phyloP scores from a whole-genome alignment of 2,113 vertebrate species.

The Mohoua ochrocephala region DNA sequence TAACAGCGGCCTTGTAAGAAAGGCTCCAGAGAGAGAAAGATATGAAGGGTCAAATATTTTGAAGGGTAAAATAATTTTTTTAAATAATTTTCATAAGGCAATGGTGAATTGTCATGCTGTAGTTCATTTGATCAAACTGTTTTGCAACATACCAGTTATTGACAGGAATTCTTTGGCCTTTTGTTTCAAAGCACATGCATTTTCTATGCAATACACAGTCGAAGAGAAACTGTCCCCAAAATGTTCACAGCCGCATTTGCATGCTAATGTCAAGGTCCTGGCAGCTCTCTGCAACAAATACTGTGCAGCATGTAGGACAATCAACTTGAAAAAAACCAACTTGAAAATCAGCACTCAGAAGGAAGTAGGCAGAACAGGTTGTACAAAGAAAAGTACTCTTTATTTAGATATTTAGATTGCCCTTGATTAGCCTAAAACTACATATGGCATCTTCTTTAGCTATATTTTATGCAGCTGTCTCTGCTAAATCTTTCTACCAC shows the following conservation, averaged over 20 bases:
- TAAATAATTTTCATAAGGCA: not conserved
- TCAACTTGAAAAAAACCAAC: not conserved
- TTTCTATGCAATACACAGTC: not conserved
- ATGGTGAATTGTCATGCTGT: not conserved
- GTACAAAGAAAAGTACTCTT: not conserved
- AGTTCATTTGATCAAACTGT: not conserved
- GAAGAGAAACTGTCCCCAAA: not conserved
- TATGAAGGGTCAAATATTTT: not conserved
- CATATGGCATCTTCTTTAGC: not conserved
- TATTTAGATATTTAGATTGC: not conserved
- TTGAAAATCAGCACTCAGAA: not conserved
- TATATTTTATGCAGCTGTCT: not conserved
- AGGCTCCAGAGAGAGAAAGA: not conserved
- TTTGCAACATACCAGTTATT: not conserved
- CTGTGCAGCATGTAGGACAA: not conserved
- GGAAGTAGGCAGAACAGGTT: not conserved
- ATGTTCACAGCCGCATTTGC: not conserved
- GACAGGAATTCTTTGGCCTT: not conserved
- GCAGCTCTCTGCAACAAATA: not conserved
- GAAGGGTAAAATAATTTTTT: not conserved
- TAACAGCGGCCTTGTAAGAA: not conserved
- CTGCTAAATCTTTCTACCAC: not conserved
- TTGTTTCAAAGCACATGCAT: not conserved
- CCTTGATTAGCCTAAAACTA: not conserved
- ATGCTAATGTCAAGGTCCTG: not conserved